A percentile compares a stretch with the other conserved stretches of the same genome.
Evolutionary conservation across 1,140 invertebrate genomes (phyloP).

Genomic region (Hyles euphorbiae): DNA sequence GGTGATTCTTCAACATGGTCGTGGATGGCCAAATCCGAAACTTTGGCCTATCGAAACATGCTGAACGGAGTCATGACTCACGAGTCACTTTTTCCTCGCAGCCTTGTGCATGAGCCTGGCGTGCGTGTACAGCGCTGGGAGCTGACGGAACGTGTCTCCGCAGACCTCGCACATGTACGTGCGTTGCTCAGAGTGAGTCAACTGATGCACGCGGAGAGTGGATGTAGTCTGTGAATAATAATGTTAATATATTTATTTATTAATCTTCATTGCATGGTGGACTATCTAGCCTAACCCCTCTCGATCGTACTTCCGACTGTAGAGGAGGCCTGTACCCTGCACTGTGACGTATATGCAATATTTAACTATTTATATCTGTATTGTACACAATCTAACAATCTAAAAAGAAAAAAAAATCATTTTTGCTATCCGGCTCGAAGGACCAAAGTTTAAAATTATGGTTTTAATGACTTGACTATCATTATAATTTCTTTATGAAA

Average conservation of each 20-base stretch:
- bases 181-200: constrained; percentile 36
- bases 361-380: too few species aligned
- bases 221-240: constrained; percentile 25
- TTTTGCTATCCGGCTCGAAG: too few species aligned
- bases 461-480: not conserved
- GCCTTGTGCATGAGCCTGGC: constrained; percentile 28
- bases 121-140: constrained; percentile 46
- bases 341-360: too few species aligned
- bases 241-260: not conserved
- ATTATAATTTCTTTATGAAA: too few species aligned
- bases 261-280: not conserved
- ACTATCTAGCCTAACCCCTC: too few species aligned
- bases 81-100: not conserved
- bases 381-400: not conserved
- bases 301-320: too few species aligned
- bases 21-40: too few species aligned
- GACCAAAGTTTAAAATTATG: not conserved
- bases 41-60: too few species aligned
- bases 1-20: too few species aligned
- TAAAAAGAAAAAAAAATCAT: too few species aligned
- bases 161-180: constrained; percentile 47
- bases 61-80: too few species aligned
- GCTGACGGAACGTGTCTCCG: constrained; percentile 49
- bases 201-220: constrained; percentile 32
- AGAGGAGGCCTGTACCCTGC: too few species aligned